Evolutionary conservation across 1,140 invertebrate species (phyloP).

Genomic region (Holcopasites calliopsidis): DNA sequence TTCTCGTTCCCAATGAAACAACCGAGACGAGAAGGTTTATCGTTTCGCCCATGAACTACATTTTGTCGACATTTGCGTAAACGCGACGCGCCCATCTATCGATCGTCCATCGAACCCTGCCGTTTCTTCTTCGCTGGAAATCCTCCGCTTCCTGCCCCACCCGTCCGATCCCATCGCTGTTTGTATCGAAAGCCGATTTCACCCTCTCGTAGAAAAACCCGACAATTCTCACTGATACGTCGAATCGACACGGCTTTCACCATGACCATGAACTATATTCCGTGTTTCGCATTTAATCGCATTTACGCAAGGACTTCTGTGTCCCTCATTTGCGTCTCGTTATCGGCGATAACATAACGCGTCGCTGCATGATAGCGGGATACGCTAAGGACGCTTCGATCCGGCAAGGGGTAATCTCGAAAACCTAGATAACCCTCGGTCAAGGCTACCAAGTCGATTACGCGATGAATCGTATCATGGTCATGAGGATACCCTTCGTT

Average conservation of each 20-base stretch:
- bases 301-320: conserved; percentile 16
- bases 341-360: conserved; percentile 18
- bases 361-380: not conserved
- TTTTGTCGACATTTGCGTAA: conserved; percentile 26
- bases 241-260: not conserved
- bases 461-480: not conserved
- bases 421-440: conserved; percentile 13
- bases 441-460: conserved; percentile 12
- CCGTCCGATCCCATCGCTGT: not conserved
- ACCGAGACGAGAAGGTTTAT: conserved; percentile 12
- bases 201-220: not conserved
- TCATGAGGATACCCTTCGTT: not conserved
- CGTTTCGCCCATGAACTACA: conserved; percentile 44
- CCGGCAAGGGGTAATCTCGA: conserved; percentile 5
- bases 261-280: conserved; percentile 39
- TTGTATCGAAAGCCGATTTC: not conserved
- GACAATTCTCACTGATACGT: not conserved
- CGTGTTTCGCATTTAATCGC: not conserved
- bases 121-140: not conserved
- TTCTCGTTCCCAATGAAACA: not conserved
- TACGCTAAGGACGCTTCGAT: conserved; percentile 17
- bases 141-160: not conserved
- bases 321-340: conserved; percentile 38
- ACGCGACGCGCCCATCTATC: not conserved
- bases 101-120: not conserved